Evolutionary conservation across 2,888 invertebrate genomes (phyloP).

Genomic region (Leptogaster cylindrica): DNA sequence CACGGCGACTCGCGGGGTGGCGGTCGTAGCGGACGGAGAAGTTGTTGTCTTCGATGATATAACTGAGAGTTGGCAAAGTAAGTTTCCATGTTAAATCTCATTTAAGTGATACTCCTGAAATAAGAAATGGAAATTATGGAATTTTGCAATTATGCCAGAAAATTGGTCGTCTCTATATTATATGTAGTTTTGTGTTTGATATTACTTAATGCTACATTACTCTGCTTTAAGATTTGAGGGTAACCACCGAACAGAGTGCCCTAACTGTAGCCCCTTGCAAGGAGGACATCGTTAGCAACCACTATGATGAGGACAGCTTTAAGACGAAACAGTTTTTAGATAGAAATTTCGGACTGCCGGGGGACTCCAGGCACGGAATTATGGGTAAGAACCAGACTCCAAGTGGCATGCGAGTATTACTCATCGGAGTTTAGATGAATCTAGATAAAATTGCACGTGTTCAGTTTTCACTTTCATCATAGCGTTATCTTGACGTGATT

Average conservation of each 20-base stretch:
- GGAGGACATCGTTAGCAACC: constrained; percentile 44
- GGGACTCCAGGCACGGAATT: constrained; percentile 50
- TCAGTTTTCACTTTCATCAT: too few species aligned
- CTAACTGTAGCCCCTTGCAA: constrained; percentile 29
- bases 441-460: too few species aligned
- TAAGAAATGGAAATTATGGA: too few species aligned
- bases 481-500: too few species aligned
- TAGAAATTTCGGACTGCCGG: constrained; percentile 55
- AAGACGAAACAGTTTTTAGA: constrained; percentile 52
- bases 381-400: constrained; percentile 48
- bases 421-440: too few species aligned
- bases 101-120: too few species aligned
- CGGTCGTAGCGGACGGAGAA: constrained; percentile 74
- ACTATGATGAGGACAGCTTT: constrained; percentile 47
- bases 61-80: constrained; percentile 81
- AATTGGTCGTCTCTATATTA: too few species aligned
- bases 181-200: not conserved
- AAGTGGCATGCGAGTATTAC: too few species aligned
- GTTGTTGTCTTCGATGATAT: constrained; percentile 87
- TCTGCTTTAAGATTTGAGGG: constrained; percentile 37
- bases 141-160: too few species aligned
- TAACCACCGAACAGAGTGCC: constrained; percentile 42
- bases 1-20: constrained; percentile 54
- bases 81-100: constrained; percentile 49
- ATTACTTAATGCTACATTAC: too few species aligned